These are phyloP conservation scores for Acrocyrtus sp. DNA, from an alignment of 2,888 invertebrate genomes.

Conservation along the genomic window DNA sequence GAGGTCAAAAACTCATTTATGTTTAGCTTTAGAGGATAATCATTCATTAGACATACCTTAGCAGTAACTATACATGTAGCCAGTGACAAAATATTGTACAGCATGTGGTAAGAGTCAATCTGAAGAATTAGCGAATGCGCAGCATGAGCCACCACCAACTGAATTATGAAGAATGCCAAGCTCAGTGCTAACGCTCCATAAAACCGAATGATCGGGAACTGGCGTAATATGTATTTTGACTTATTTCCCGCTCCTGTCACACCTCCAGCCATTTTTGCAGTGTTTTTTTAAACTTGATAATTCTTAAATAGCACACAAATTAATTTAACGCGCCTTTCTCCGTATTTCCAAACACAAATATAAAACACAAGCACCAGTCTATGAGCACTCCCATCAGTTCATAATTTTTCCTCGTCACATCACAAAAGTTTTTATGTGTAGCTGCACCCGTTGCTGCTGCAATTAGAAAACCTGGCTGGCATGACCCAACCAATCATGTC, in stretches of 20 bases:
- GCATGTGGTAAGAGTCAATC: conserved; percentile 93
- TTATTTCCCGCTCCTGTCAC: conserved; percentile 36
- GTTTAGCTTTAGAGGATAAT: background rate
- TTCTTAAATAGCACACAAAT: too few relatives aligned
- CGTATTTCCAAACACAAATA: too few relatives aligned
- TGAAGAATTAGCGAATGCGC: conserved; percentile 92
- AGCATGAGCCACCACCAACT: conserved; percentile 86
- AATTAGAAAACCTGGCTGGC: too few relatives aligned
- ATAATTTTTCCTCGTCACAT: too few relatives aligned
- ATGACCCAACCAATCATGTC: too few relatives aligned
- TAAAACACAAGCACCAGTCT: too few relatives aligned
- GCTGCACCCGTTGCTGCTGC: too few relatives aligned
- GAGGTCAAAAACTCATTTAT: too few relatives aligned
- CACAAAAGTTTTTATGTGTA: too few relatives aligned
- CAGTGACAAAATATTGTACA: conserved; percentile 91
- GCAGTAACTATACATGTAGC: conserved; percentile 81
- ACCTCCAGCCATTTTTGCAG: conserved; percentile 16
- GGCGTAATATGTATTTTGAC: conserved; percentile 49
- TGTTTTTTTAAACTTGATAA: too few relatives aligned
- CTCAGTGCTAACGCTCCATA: conserved; percentile 80
- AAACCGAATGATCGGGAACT: conserved; percentile 60
- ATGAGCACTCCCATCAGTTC: too few relatives aligned
- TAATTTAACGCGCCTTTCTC: background rate
- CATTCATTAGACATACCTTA: conserved; percentile 72
- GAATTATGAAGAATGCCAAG: conserved; percentile 80